phyloP scores from a whole-genome alignment of 2,113 vertebrate genomes.

The Pelecanus crispus region DNA sequence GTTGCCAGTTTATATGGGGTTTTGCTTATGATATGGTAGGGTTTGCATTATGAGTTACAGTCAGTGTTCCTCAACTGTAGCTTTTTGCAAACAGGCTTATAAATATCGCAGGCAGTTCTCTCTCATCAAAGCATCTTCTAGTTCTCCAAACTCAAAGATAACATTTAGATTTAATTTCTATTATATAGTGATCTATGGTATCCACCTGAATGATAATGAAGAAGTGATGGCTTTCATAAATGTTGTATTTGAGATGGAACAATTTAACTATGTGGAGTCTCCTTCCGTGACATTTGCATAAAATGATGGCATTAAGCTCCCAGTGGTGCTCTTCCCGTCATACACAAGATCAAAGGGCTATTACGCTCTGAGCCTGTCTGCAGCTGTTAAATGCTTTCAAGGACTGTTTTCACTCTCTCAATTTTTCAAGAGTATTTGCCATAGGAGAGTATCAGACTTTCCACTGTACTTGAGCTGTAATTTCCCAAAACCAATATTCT shows the following conservation, averaged over 20 bases:
- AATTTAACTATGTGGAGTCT: neutral
- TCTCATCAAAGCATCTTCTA: neutral
- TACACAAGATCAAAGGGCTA: constrained; percentile 23
- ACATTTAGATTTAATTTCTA: neutral
- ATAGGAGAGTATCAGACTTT: neutral
- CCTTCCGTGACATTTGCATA: constrained; percentile 8
- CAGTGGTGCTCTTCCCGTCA: neutral
- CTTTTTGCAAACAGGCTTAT: neutral
- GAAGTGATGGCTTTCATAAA: constrained; percentile 13
- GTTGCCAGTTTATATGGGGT: neutral
- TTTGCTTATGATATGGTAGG: neutral
- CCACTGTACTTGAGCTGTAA: neutral
- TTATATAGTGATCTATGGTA: neutral
- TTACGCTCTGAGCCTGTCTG: constrained; percentile 14
- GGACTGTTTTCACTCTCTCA: neutral
- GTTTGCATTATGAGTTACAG: neutral
- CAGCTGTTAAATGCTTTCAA: neutral
- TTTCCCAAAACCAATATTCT: neutral
- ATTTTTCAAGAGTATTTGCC: neutral
- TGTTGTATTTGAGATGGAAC: neutral
- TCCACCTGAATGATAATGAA: neutral
- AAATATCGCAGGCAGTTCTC: neutral
- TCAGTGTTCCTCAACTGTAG: neutral
- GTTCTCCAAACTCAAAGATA: neutral
- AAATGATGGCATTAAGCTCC: constrained; percentile 31